Percentiles rank a stretch among this genome's conserved stretches.
These are phyloP conservation scores for Otus sunia DNA, from an alignment of 2,113 vertebrate species.

Conservation along the genomic window DNA sequence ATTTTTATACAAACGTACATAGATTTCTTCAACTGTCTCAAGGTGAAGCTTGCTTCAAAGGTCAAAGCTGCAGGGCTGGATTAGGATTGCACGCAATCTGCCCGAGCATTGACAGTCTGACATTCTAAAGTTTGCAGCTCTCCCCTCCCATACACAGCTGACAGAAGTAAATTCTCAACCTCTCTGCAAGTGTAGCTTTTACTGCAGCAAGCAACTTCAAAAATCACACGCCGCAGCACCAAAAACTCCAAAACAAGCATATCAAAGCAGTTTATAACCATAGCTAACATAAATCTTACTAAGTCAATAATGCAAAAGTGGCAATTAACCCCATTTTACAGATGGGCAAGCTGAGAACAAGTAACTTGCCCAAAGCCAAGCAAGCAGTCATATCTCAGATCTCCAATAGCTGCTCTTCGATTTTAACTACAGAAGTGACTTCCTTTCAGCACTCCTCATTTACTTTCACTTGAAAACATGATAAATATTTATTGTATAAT, in stretches of 20 bases:
- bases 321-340: constrained; percentile 35
- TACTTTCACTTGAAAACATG: neutral
- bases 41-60: constrained; percentile 52
- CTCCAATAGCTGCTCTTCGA: neutral
- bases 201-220: neutral
- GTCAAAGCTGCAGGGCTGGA: constrained; percentile 65
- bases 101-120: constrained; percentile 10
- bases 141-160: neutral
- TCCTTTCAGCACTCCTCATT: neutral
- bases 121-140: constrained; percentile 27
- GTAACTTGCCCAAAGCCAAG: neutral
- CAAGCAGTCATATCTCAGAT: neutral
- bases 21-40: constrained; percentile 36
- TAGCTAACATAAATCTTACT: neutral
- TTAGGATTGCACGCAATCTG: constrained; percentile 64
- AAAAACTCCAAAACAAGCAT: neutral
- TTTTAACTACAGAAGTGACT: neutral
- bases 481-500: neutral
- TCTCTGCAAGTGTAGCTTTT: neutral
- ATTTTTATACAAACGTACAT: neutral
- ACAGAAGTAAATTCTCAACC: neutral
- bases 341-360: neutral
- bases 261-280: constrained; percentile 15
- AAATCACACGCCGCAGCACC: neutral
- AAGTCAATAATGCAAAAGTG: neutral